Evolutionary conservation across 2,113 vertebrate species (phyloP), one percentile per base, ranked within the genome.

Genomic region (Hippocampus barbouri): DNA sequence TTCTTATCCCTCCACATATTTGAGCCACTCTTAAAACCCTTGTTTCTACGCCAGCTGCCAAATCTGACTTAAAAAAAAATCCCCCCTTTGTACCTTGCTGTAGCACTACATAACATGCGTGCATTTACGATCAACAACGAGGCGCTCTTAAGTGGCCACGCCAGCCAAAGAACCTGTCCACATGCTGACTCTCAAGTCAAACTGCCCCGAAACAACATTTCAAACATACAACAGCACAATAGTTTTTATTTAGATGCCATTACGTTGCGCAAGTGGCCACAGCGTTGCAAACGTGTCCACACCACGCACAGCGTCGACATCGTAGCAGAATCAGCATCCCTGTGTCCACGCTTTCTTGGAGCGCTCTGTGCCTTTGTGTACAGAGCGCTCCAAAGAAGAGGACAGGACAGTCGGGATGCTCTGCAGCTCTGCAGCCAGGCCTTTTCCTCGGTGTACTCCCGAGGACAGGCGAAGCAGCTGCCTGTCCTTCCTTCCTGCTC

Each of bases 391-490:
- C 76, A 74, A 75, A 76, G 72, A 83, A 38, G 74, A 83, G 85
- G 84, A 87, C 84, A 83, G 86, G 88, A 86, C 79, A 83, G 87
- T 83, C 87, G 86, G 87, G 86, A 89, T 86, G 87, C 86, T 87
- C 69, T 11, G 81, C 79, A 88, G 43, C 30, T 34, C 30, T 34
- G 30, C 30, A 34, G 89, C 85, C 83, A 83, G 82, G 70, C 85
- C 75, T 82, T 85, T 88, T 85, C 82, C 86, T 81, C 85, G 75
- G 80, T 80, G 82, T 86, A 85, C 86, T 86, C 78, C 87, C 65
- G 81, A 87, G 86, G 89, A 88, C 88, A 84, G 77, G 87, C 81
- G 82, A 86, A 88, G 83, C 88, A 90, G 88, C 89, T 88, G 88
- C 75, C 76, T 80, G 80, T 87, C 87, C 89, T 85, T 90, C 82